Evolutionary conservation across 1,140 invertebrate species (phyloP).

Genomic region (Drosophila melanogaster): Release_6_plus_ISO1_MT NT_037436.4:2883501-2884000

Average conservation of each 20-base stretch:
- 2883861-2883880: conserved; percentile 29
- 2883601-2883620: no score
- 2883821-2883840: conserved; percentile 46
- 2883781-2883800: conserved; percentile 36
- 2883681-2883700: no score
- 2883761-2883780: conserved; percentile 10
- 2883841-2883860: conserved; percentile 19
- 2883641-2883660: no score
- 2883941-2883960: conserved; percentile 45
- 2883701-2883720: no score
- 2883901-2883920: conserved; percentile 74
- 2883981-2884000: conserved; percentile 18
- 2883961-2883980: conserved; percentile 21
- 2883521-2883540: conserved; percentile 4
- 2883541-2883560: not conserved
- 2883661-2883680: not conserved
- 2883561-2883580: not conserved
- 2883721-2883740: no score
- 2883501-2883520: conserved; percentile 21
- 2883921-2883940: conserved; percentile 67
- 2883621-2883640: not conserved
- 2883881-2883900: conserved; percentile 47
- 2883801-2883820: conserved; percentile 35
- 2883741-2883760: not conserved
- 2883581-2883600: conserved; percentile 10